These are phyloP conservation scores for Candidula unifasciata DNA, from an alignment of 2,888 invertebrate species.

Conservation along the genomic window DNA sequence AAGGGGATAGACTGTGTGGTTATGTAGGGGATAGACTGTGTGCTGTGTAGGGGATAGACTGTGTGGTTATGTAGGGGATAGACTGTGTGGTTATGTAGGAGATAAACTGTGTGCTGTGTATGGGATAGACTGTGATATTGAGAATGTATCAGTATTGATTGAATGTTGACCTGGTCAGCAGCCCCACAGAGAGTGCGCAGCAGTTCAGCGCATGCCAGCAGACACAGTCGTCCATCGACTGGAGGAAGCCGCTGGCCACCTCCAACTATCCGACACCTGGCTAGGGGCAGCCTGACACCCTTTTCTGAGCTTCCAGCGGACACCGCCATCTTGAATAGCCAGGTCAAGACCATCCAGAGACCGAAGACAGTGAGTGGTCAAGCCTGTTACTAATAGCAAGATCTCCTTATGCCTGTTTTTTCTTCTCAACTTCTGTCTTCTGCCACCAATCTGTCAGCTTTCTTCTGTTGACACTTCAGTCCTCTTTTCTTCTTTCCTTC, in stretches of 20 bases:
- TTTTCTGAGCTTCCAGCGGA: conserved; percentile 57
- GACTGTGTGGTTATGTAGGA: background rate
- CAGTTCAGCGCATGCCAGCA: conserved; percentile 62
- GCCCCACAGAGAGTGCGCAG: conserved; percentile 56
- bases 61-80: no score
- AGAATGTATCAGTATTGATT: no score
- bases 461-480: background rate
- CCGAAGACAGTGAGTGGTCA: conserved; percentile 74
- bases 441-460: background rate
- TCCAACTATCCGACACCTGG: conserved; percentile 68
- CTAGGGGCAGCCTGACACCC: conserved; percentile 68
- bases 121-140: no score
- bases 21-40: conserved; percentile 6
- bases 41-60: background rate
- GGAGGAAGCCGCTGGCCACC: conserved; percentile 68
- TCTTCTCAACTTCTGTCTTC: no score
- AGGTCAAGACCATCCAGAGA: conserved; percentile 70
- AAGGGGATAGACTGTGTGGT: background rate
- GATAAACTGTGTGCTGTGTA: no score
- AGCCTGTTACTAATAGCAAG: no score
- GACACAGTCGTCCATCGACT: conserved; percentile 62
- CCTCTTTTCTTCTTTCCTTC: no score
- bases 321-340: conserved; percentile 55
- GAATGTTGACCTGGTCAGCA: background rate
- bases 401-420: no score